phyloP scores from a whole-genome alignment of 2,113 vertebrate genomes.

The Lynx canadensis region DNA sequence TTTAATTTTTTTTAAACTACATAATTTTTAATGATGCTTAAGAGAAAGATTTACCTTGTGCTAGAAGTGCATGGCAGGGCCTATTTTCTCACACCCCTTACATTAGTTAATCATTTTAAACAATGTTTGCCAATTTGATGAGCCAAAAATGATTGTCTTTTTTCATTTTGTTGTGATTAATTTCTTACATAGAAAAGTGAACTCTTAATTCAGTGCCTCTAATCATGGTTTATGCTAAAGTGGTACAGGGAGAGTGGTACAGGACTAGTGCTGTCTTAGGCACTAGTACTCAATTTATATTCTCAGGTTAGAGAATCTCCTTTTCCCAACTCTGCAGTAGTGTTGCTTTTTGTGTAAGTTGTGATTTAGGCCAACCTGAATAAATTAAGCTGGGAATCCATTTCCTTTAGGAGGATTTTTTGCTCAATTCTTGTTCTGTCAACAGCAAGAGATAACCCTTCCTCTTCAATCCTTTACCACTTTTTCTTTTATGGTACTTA shows the following conservation, averaged over 20 bases:
- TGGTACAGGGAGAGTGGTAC: neutral
- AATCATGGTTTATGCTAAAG: neutral
- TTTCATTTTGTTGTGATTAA: slow-evolving; percentile 40
- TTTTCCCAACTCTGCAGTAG: slow-evolving; percentile 8
- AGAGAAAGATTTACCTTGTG: slow-evolving; percentile 36
- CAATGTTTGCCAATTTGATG: neutral
- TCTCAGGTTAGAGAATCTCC: slow-evolving; percentile 5
- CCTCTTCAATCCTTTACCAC: neutral
- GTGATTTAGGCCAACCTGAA: neutral
- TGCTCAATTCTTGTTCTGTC: neutral
- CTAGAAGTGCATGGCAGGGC: neutral
- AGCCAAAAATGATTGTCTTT: slow-evolving; percentile 1
- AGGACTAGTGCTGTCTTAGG: neutral
- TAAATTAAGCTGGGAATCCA: neutral
- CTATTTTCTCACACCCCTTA: slow-evolving; percentile 33
- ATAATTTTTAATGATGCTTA: neutral
- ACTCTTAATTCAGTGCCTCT: neutral
- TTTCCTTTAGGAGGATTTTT: neutral
- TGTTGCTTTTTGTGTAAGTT: slow-evolving; percentile 15
- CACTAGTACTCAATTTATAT: neutral
- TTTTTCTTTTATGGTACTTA: neutral
- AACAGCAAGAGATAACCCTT: neutral
- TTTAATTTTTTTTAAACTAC: neutral
- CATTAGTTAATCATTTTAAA: slow-evolving; percentile 49
- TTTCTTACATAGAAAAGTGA: slow-evolving; percentile 41